Evolutionary conservation across 2,113 vertebrate genomes (phyloP).

Genomic region (Leucosticte australis): DNA sequence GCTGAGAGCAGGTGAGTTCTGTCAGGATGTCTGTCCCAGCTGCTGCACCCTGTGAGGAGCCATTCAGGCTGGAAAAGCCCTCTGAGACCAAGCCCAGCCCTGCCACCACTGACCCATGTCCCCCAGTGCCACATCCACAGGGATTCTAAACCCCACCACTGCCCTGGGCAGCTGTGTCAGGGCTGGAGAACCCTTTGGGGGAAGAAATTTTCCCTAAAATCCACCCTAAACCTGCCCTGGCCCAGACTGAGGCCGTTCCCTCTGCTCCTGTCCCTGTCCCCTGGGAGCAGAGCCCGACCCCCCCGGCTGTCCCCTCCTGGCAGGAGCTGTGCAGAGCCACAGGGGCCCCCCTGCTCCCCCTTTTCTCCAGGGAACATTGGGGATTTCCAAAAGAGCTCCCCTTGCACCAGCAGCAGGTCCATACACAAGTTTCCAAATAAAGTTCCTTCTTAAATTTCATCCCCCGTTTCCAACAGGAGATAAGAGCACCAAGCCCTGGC

Average conservation of each 20-base stretch:
- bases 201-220: not conserved
- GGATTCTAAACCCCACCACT: not conserved
- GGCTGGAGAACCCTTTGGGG: not conserved
- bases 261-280: not conserved
- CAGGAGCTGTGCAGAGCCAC: not conserved
- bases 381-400: not conserved
- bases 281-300: not conserved
- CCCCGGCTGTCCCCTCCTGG: not conserved
- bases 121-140: not conserved
- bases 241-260: rapidly evolving
- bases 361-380: not conserved
- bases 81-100: not conserved
- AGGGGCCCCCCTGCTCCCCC: not conserved
- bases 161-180: not conserved
- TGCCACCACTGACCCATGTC: not conserved
- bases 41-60: rapidly evolving
- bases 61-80: not conserved
- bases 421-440: not conserved
- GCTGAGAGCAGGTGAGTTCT: not conserved
- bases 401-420: not conserved
- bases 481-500: not conserved
- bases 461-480: not conserved
- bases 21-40: not conserved
- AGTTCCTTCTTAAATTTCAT: not conserved
- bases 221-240: rapidly evolving